Evolutionary conservation across 2,888 invertebrate species (phyloP), one percentile per base, ranked within the genome.

Genomic region (Antheraea yamamai): DNA sequence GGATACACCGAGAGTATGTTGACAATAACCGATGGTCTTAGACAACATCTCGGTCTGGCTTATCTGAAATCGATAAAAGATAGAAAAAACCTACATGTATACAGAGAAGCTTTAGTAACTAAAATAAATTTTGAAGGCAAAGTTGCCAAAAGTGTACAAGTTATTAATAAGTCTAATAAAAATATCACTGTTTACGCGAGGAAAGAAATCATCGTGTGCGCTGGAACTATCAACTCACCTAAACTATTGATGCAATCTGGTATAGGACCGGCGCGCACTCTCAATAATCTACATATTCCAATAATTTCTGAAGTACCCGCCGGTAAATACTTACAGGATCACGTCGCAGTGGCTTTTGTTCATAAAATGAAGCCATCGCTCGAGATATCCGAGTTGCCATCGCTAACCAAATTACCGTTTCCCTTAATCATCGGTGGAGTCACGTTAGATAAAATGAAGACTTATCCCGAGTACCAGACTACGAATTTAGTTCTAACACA

Each of bases 271-370:
- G 58, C 73, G 51, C 64, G 77, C 0, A 78, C 81, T 30, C 76
- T 84, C 1, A 64, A 77, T 16, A 71, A 76, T 12, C 70, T 81
- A 10, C 76, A 68, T 10, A 85, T 85, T 3, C 73, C 81, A 39
- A 77, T 82, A 0, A 47, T 82, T 10, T 76, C 80, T n/a, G 78
- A 84, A 76, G 66, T 84, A 30, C 83, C 84, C n/a, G 84, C 85
- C 4, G 85, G 85, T 0, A 23, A 84, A 64, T 80, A 81, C 35
- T 75, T 84, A 4, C 79, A 79, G 61, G 84, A 85, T 20, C 84
- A 82, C 39, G 14, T 35, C 12, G 39, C 73, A 20, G 61, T 73
- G 18, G 16, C 61, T 35, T 26, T 61, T 47, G 39, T 58, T 39
- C 64, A 47, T n/a, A 71, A 71, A 71, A 18, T 71, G 71, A 47